Percentiles rank a stretch among this genome's conserved stretches.
These are phyloP conservation scores for Aphelenchoides besseyi DNA, from an alignment of 1,140 invertebrate species.

Conservation along the genomic window DNA sequence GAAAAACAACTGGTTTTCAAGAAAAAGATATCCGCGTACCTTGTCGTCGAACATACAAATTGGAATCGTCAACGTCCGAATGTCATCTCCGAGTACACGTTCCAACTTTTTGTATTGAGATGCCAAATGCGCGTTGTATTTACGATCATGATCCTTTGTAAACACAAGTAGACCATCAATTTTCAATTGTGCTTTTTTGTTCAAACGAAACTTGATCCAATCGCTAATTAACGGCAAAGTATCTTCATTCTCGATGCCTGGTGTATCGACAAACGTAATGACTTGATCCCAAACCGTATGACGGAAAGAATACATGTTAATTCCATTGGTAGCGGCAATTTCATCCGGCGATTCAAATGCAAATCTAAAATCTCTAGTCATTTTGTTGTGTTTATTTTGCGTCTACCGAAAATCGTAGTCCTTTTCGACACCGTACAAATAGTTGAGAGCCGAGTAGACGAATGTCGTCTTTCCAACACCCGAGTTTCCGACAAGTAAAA, in stretches of 20 bases:
- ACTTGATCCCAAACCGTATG: conserved; percentile 29
- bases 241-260: conserved; percentile 20
- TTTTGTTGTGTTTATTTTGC: neutral
- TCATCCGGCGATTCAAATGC: conserved; percentile 21
- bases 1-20: neutral
- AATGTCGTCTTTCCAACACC: conserved; percentile 34
- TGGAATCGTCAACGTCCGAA: conserved; percentile 9
- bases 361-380: conserved; percentile 20
- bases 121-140: neutral
- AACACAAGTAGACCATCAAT: neutral
- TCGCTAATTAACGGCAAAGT: conserved; percentile 1
- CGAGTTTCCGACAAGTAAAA: conserved; percentile 26
- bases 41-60: neutral
- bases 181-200: neutral
- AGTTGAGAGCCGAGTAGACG: conserved; percentile 32
- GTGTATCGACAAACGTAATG: conserved; percentile 37
- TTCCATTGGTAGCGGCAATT: conserved; percentile 4
- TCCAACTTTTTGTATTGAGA: conserved; percentile 7
- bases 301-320: conserved; percentile 32
- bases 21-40: neutral
- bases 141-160: neutral
- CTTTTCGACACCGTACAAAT: conserved; percentile 33
- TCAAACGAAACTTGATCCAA: conserved; percentile 12
- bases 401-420: conserved; percentile 35
- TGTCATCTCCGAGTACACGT: conserved; percentile 10